phyloP scores from a whole-genome alignment of 2,888 invertebrate species.

The Diplazon laetatorius region DNA sequence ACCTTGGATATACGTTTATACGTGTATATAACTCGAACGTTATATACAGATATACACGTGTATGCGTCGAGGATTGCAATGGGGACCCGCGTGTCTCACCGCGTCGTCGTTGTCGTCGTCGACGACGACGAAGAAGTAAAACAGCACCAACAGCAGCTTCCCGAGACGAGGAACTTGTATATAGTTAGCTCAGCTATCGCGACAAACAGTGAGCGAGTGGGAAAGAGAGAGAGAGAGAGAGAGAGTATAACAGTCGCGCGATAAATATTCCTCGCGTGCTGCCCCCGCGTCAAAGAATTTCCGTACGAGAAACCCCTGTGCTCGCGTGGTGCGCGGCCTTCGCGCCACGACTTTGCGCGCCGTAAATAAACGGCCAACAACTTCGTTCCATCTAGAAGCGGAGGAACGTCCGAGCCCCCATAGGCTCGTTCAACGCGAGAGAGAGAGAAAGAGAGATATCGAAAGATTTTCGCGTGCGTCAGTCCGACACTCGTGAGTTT shows the following conservation, averaged over 20 bases:
- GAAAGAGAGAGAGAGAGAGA: constrained; percentile 40
- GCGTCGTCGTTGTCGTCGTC: constrained; percentile 48
- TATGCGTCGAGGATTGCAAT: constrained; percentile 39
- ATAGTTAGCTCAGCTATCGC: constrained; percentile 21
- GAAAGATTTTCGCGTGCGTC: constrained; percentile 62
- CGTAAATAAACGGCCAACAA: constrained; percentile 67
- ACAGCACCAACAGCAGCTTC: constrained; percentile 44
- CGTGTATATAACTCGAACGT: constrained; percentile 18
- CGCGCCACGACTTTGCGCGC: constrained; percentile 47
- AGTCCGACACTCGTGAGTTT: constrained; percentile 69
- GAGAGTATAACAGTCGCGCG: constrained; percentile 52
- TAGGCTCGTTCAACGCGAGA: constrained; percentile 12
- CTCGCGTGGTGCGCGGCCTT: constrained; percentile 50
- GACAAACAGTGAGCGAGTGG: constrained; percentile 5
- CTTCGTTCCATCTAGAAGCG: constrained; percentile 63
- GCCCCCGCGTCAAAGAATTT: constrained; percentile 67
- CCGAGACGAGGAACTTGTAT: constrained; percentile 48
- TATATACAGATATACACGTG: constrained; percentile 3
- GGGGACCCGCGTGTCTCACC: constrained; percentile 47
- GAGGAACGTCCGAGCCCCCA: constrained; percentile 39
- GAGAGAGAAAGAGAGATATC: constrained; percentile 11
- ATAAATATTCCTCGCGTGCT: constrained; percentile 69
- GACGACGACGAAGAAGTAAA: constrained; percentile 40
- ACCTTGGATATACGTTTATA: constrained; percentile 48
- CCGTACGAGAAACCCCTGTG: constrained; percentile 60